These are phyloP conservation scores for Brachyistius frenatus DNA, from an alignment of 2,113 vertebrate species.

Conservation along the genomic window DNA sequence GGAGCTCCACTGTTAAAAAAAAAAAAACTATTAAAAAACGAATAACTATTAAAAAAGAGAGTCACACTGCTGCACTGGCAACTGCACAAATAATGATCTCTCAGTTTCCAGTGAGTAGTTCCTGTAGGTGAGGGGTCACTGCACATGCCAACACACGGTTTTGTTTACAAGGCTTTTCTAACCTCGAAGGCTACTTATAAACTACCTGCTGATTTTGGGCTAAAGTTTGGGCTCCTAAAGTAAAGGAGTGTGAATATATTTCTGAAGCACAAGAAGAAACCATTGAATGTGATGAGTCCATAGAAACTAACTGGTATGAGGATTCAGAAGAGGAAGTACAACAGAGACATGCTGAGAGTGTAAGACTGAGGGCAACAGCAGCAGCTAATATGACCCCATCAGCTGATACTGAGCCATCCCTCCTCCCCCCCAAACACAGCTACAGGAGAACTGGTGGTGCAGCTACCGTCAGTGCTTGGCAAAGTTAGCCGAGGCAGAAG, in stretches of 20 bases:
- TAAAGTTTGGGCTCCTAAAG: neutral
- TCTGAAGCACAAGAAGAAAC: neutral
- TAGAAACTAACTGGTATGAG: too few species aligned
- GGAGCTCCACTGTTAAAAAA: too few species aligned
- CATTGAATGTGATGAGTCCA: neutral
- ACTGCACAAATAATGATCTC: neutral
- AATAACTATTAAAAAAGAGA: too few species aligned
- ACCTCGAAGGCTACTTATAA: too few species aligned
- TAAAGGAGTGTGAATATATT: neutral
- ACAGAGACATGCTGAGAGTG: neutral
- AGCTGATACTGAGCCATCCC: neutral
- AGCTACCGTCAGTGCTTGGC: neutral
- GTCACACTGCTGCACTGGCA: too few species aligned
- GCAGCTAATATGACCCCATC: fast-evolving
- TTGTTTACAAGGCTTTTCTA: too few species aligned
- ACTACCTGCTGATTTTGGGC: neutral
- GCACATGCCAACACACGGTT: too few species aligned
- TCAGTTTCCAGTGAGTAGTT: neutral
- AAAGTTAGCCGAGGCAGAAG: neutral
- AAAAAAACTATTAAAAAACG: too few species aligned
- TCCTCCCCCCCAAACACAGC: neutral
- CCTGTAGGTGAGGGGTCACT: neutral
- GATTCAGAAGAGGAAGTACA: neutral
- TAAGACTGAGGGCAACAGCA: neutral
- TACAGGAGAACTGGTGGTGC: neutral